phyloP scores from a whole-genome alignment of 2,797 vertebrate species.

The Lepus oiostolus region DNA sequence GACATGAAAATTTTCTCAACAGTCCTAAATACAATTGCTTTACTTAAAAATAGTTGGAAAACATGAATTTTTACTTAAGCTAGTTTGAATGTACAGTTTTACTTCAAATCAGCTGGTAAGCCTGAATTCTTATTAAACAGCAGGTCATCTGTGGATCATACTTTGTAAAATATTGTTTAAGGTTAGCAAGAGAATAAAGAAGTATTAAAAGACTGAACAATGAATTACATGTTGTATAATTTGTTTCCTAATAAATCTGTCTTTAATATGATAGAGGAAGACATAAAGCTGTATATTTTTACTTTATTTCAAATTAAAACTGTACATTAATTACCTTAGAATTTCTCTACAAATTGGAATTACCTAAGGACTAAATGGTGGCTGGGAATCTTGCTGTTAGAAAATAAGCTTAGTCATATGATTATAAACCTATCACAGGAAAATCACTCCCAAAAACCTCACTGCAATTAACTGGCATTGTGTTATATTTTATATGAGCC shows the following conservation, averaged over 20 bases:
- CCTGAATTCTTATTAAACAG: background rate
- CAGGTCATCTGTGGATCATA: background rate
- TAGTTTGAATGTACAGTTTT: background rate
- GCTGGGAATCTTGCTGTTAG: background rate
- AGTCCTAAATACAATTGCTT: background rate
- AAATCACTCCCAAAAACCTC: conserved; percentile 38
- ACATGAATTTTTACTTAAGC: conserved; percentile 32
- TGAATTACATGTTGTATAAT: background rate
- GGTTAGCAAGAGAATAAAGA: background rate
- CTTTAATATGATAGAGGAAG: background rate
- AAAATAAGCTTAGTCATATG: background rate
- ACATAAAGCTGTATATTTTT: background rate
- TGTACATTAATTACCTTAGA: conserved; percentile 47
- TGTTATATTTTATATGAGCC: background rate
- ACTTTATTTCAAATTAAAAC: conserved; percentile 48
- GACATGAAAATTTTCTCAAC: background rate
- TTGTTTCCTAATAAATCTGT: conserved; percentile 13
- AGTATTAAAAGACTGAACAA: background rate
- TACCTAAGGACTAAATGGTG: background rate
- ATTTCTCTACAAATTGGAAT: conserved; percentile 34
- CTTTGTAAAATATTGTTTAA: background rate
- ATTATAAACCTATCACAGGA: conserved; percentile 31
- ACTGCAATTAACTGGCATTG: conserved; percentile 26
- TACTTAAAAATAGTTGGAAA: conserved; percentile 17
- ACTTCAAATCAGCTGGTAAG: background rate